Evolutionary conservation across 2,888 invertebrate species (phyloP), one percentile per base, ranked within the genome.

Genomic region (Antheraea assamensis): DNA sequence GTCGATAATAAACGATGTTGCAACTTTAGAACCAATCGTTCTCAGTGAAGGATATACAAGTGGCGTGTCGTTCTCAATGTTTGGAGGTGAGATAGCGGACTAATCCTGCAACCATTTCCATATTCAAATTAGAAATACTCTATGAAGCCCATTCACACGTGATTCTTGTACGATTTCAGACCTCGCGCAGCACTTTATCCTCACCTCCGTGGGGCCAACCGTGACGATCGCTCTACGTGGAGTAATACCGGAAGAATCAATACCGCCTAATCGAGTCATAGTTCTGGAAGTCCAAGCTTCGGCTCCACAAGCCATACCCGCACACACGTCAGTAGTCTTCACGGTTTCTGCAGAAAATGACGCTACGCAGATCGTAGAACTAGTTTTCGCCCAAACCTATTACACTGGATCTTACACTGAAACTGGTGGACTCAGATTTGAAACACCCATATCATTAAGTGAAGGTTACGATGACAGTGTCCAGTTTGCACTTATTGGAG

Each of bases 401-500:
- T 84, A 83, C 74, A 79, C 76, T 0, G 83, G 83, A 17, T 70
- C 74, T 4, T 84, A 81, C 72, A 75, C 74, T 24, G 74, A 72
- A 61, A 27, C 24, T 13, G 71, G 21, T 19, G 78, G 78, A 17
- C 74, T 84, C 17, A 31, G 64, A 3, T 75, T 81, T 24, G 75
- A 73, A 0, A 73, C 74, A 19, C 73, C 76, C 4, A 79, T 83
- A 30, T 71, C 73, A 4, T 72, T 83, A 10, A 47, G 77, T 0
- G 52, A 77, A 74, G 83, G 83, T 3, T 81, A 78, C 73, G 81
- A 81, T 52, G 75, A 75, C 3, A 76, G 24, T n/a, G 81, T 83
- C 13, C 42, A 74, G 31, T 82, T 83, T 71, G 30, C 42, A n/a
- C 75, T 85, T 0, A 80, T 82, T 74, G 84, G 83, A 78, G 83